Base-by-base conservation (phyloP, 2,113 vertebrate genomes). In the Camelus bactrianus region DNA sequence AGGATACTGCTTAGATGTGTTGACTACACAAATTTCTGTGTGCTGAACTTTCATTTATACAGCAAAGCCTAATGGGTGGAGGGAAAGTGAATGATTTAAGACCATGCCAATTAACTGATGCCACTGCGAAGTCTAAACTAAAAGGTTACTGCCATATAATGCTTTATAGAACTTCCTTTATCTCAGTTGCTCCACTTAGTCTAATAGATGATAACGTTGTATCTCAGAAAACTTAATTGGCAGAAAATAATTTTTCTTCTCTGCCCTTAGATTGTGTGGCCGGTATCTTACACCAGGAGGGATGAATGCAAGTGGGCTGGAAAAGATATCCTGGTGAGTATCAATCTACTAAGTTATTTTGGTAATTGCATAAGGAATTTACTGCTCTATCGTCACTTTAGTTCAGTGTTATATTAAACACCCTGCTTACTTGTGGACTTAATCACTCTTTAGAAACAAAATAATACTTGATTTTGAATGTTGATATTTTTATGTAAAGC, bases 291-390 rank as follows among this genome's bases (percentile, higher is more conserved):
- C 89, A 99, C 99, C 97, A 99, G 99, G 96, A 99, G 99, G 97
- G 99, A 99, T 97, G 99, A 99, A 98, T 99, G 99, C 98, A 99
- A 99, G 97, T 99, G 99, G 99, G 99, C 99, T 97, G 99, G 99
- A 97, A 99, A 99, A 98, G 99, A 99, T 98, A 98, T 99, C 92
- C 98, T 98, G 98, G 99, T 99, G 99, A 99, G 99, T 98, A 97
- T 97, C 32, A 76, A 32, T 60, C 30, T 76, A 26, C 16, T 50
- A 38, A 91, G 42, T 79, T 88, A 80, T 77, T 84, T 72, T 50
- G 87, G 9, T 82, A 30, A 85, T 69, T 52, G 17, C 12, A 52
- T 87, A 56, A 93, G 20, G n/a, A 46, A 75, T 76, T 24, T 85
- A 67, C 38, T 56, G 95, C 4, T 70, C 19, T 85, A 46, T n/a